A percentile compares a stretch with the other conserved stretches of the same genome.
Conservation (phyloP, 2,113 vertebrate species). For the Sorex araneus region DNA sequence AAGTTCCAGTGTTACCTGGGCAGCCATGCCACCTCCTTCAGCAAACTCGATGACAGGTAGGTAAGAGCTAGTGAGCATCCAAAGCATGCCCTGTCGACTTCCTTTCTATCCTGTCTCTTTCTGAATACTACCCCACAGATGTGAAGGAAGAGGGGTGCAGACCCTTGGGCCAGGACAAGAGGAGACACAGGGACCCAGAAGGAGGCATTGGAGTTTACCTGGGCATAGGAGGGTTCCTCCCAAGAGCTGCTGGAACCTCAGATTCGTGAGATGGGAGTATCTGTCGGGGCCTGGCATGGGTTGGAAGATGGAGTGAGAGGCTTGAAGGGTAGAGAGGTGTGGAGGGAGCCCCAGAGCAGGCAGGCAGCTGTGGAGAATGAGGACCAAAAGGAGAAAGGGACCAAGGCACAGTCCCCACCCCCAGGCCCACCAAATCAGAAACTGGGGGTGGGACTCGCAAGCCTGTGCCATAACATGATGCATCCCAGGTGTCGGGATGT, state of each 20-base stretch:
- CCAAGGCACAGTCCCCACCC: background rate
- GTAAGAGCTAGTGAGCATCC: background rate
- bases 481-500: background rate
- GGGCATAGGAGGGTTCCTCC: conserved; percentile 63
- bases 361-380: conserved; percentile 61
- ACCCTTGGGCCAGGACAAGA: too few species aligned
- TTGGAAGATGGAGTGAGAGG: too few species aligned
- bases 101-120: background rate
- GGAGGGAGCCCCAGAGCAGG: conserved; percentile 32
- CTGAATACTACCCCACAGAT: background rate
- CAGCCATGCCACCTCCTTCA: background rate
- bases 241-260: conserved; percentile 82
- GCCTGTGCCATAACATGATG: background rate
- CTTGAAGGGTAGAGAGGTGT: too few species aligned
- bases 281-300: too few species aligned
- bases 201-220: background rate
- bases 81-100: background rate
- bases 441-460: too few species aligned
- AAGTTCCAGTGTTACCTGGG: background rate
- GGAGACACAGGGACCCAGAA: too few species aligned
- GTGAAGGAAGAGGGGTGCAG: background rate
- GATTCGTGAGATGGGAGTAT: conserved; percentile 80
- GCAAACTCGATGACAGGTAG: background rate
- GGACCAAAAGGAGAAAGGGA: background rate
- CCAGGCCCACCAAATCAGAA: background rate